Conservation (phyloP, 2,797 vertebrate genomes). For the Podarcis lilfordi region DNA sequence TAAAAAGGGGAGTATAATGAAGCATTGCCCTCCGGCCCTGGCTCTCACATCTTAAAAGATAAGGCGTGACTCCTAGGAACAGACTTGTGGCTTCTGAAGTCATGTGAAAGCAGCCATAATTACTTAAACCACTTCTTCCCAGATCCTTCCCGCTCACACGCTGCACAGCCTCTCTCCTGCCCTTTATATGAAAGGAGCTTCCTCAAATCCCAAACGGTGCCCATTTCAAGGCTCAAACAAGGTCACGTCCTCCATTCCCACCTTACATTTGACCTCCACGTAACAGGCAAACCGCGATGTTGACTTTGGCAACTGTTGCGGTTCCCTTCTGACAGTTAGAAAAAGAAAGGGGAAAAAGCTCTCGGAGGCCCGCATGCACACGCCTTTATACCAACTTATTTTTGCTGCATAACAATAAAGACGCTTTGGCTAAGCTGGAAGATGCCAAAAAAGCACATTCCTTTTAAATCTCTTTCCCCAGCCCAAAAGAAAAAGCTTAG, state of each 20-base stretch:
- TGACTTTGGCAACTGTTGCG: constrained; percentile 10
- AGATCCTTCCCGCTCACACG: not conserved
- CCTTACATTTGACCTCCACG: constrained; percentile 23
- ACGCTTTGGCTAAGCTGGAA: not conserved
- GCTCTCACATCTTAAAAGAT: not conserved
- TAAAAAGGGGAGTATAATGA: not conserved
- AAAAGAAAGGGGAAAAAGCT: not conserved
- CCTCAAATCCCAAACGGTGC: rapidly evolving
- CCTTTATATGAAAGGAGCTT: not conserved
- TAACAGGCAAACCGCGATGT: not conserved
- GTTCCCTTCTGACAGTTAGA: not conserved
- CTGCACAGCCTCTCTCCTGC: not conserved
- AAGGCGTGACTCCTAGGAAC: not conserved
- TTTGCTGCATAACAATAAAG: not conserved
- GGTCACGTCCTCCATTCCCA: constrained; percentile 1
- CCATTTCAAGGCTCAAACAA: not conserved
- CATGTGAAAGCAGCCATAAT: not conserved
- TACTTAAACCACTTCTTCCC: not conserved
- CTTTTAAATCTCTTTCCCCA: not conserved
- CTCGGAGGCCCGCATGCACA: not conserved
- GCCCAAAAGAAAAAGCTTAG: not conserved
- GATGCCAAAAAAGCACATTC: not conserved
- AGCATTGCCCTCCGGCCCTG: not conserved
- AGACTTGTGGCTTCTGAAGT: not conserved
- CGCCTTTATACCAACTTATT: not conserved